Conservation (phyloP, 2,797 vertebrate genomes). For the Sebastes taczanowskii region DNA sequence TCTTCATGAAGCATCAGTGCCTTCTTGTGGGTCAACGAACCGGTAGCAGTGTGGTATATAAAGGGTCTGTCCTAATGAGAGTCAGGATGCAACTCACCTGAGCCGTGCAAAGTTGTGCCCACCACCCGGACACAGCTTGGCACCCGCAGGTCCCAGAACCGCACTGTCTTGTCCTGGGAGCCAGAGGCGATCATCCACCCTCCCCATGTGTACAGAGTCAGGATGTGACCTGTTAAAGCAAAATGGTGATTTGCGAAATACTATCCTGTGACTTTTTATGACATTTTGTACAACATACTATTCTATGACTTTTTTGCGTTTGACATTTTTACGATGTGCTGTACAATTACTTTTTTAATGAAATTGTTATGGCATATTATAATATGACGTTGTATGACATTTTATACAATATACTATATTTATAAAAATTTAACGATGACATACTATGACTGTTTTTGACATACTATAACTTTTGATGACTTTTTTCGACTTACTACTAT, state of each 20-base stretch:
- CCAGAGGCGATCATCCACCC: conserved; percentile 99
- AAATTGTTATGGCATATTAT: neutral
- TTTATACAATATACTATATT: too few species aligned
- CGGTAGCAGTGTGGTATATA: neutral
- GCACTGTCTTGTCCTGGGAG: conserved; percentile 97
- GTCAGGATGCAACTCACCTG: conserved; percentile 78
- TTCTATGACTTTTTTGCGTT: too few species aligned
- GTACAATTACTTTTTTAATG: too few species aligned
- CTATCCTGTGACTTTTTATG: neutral
- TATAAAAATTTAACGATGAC: too few species aligned
- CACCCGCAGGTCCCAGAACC: conserved; percentile 97
- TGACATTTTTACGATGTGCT: too few species aligned
- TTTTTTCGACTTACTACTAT: neutral
- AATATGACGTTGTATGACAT: neutral
- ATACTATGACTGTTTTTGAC: too few species aligned
- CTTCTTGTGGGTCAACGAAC: neutral
- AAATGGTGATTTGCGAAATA: neutral
- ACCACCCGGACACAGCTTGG: conserved; percentile 97
- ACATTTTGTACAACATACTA: too few species aligned
- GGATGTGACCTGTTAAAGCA: conserved; percentile 89
- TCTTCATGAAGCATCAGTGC: neutral
- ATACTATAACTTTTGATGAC: too few species aligned
- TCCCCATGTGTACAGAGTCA: conserved; percentile 96
- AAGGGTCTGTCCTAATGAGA: neutral
- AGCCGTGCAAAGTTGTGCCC: conserved; percentile 93